phyloP scores from a whole-genome alignment of 2,888 invertebrate genomes.

The Entomobrya proxima region DNA sequence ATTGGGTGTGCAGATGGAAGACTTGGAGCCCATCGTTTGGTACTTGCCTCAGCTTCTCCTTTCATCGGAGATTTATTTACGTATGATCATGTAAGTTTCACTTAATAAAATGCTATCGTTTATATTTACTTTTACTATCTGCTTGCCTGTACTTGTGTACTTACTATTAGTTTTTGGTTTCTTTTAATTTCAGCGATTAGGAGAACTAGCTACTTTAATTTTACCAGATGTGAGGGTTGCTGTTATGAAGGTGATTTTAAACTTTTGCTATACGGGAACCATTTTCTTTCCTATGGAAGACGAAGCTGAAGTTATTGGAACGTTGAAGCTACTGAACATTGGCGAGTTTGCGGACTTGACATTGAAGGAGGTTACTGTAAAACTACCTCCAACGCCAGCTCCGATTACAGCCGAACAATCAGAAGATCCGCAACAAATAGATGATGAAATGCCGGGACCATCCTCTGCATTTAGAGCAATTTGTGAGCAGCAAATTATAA shows the following conservation, averaged over 20 bases:
- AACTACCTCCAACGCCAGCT: not conserved
- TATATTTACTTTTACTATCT: not conserved
- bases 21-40: conserved; percentile 73
- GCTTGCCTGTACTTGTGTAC: too few species aligned
- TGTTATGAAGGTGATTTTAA: conserved; percentile 67
- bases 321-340: conserved; percentile 65
- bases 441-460: too few species aligned
- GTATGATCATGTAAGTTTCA: conserved; percentile 66
- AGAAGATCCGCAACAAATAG: not conserved
- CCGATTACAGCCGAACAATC: not conserved
- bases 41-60: conserved; percentile 68
- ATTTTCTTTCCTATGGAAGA: conserved; percentile 62
- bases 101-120: not conserved
- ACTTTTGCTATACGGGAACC: conserved; percentile 70
- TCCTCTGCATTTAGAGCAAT: too few species aligned
- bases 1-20: conserved; percentile 70
- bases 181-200: conserved; percentile 61
- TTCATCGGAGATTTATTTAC: conserved; percentile 64
- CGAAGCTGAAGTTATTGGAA: conserved; percentile 64
- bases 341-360: conserved; percentile 58
- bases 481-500: too few species aligned
- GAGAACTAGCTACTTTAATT: conserved; percentile 68
- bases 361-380: conserved; percentile 21
- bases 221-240: conserved; percentile 68
- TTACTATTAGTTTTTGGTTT: too few species aligned